phyloP scores from a whole-genome alignment of 2,113 vertebrate species.

The Aviceda subcristata region DNA sequence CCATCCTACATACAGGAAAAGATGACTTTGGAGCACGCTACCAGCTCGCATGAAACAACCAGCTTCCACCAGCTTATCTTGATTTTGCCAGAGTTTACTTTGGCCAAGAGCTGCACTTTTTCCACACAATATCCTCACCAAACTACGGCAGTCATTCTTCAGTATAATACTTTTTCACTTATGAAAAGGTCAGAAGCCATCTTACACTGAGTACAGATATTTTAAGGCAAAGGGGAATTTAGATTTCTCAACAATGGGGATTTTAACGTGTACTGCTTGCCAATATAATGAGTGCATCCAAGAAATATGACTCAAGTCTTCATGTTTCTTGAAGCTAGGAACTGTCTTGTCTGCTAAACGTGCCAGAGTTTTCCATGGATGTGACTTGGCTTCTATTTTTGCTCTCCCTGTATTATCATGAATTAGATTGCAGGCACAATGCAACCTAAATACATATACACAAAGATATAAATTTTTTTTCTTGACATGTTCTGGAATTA shows the following conservation, averaged over 20 bases:
- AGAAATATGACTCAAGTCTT: constrained; percentile 36
- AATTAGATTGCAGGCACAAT: not conserved
- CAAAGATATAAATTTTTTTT: not conserved
- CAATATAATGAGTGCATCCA: constrained; percentile 4
- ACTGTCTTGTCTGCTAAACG: constrained; percentile 6
- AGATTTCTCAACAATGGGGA: constrained; percentile 28
- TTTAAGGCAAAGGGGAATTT: constrained; percentile 9
- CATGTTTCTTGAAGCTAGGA: constrained; percentile 18
- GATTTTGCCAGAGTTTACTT: not conserved
- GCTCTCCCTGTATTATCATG: not conserved
- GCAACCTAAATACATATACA: not conserved
- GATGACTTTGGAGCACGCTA: not conserved
- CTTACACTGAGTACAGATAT: not conserved
- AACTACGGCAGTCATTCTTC: not conserved
- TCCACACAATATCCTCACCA: not conserved
- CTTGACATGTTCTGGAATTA: not conserved
- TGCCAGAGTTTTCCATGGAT: constrained; percentile 16
- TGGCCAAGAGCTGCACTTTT: not conserved
- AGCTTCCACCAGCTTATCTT: not conserved
- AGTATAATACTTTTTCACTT: not conserved
- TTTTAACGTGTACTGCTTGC: not conserved
- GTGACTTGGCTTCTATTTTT: constrained; percentile 25
- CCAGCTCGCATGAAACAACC: not conserved
- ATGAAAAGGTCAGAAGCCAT: not conserved
- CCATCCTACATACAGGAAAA: not conserved